Evolutionary conservation across 2,113 vertebrate species (phyloP).

Genomic region (Chloropsis hardwickii): DNA sequence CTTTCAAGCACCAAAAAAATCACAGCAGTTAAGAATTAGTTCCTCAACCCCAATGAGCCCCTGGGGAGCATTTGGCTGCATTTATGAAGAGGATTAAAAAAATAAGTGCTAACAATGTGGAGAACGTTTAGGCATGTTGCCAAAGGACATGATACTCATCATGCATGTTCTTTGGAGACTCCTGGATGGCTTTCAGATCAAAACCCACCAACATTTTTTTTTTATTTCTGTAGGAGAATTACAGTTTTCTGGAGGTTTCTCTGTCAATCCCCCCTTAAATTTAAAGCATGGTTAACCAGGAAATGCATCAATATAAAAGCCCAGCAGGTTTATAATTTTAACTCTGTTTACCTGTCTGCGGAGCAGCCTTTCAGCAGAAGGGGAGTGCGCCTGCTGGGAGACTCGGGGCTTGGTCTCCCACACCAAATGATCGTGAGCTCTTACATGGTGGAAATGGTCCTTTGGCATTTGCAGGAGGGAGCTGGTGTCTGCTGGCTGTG

Average conservation of each 20-base stretch:
- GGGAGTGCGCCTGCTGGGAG: constrained; percentile 77
- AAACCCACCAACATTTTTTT: constrained; percentile 19
- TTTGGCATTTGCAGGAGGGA: constrained; percentile 80
- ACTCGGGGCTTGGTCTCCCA: constrained; percentile 79
- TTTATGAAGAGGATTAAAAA: constrained; percentile 21
- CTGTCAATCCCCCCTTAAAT: neutral
- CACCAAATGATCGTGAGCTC: constrained; percentile 74
- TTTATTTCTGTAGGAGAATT: constrained; percentile 33
- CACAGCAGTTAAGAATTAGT: constrained; percentile 36
- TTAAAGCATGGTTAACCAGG: neutral
- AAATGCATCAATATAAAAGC: neutral
- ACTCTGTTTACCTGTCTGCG: constrained; percentile 86
- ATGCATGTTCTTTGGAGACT: neutral
- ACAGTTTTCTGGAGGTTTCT: neutral
- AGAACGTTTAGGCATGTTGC: constrained; percentile 14
- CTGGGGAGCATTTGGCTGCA: constrained; percentile 26
- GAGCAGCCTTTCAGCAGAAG: constrained; percentile 86
- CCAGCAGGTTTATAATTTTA: neutral
- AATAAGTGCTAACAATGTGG: constrained; percentile 27
- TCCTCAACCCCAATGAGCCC: constrained; percentile 4
- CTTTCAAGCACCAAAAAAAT: constrained; percentile 28
- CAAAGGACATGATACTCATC: constrained; percentile 48
- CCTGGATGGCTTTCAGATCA: constrained; percentile 29
- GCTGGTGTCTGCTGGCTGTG: constrained; percentile 79
- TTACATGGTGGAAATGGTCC: constrained; percentile 79